Base-by-base conservation (phyloP, 37 sponge, comb jelly and placozoan species). In the Chondrilla cf. caribensis region DNA sequence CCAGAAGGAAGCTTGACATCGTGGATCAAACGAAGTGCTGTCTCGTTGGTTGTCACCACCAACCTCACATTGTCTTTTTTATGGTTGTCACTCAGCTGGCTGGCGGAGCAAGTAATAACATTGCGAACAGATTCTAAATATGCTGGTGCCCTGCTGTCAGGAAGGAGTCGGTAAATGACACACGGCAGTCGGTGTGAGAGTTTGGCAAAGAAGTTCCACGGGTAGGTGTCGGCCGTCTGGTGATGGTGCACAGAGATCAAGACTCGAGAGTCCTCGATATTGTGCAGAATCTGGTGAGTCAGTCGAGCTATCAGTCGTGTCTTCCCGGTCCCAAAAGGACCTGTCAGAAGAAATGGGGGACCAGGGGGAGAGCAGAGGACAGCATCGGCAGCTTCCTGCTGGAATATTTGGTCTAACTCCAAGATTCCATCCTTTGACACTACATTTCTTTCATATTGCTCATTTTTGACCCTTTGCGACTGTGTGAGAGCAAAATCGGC, bases 301-400 rank as follows among this genome's bases (percentile, higher is more conserved):
- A 73, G 24, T 2, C 76, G 41, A 37, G 76, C 76, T 41, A 73
- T 73, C 25, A 73, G 44, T 24, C 76, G 39, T 40, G 76, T 73
- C 44, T 73, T 73, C 44, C 76, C 76, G 1, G 76, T 73, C 9
- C 76, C 76, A 73, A 73, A 73, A 25, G 76, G 76, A 18, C 76
- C 76, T 39, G 44, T 73, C 25, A 73, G 42, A 43, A 73, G 76
- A 25, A 73, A 73, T 0, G 76, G 76, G 2, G 76, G 76, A 73
- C 76, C 76, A 14, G 24, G 38, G 1, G 76, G 44, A 37, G 25
- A 39, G 40, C 36, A 21, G n/a, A 73, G 17, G 44, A 42, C 24
- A 2, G 44, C 44, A n/a, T 73, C 44, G 31, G 44, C 76, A 25
- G 76, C 76, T 19, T 73, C 44, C 25, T 73, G 76, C 76, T 73